These are phyloP conservation scores for Aramus guarauna DNA, from an alignment of 2,113 vertebrate genomes.

Conservation along the genomic window DNA sequence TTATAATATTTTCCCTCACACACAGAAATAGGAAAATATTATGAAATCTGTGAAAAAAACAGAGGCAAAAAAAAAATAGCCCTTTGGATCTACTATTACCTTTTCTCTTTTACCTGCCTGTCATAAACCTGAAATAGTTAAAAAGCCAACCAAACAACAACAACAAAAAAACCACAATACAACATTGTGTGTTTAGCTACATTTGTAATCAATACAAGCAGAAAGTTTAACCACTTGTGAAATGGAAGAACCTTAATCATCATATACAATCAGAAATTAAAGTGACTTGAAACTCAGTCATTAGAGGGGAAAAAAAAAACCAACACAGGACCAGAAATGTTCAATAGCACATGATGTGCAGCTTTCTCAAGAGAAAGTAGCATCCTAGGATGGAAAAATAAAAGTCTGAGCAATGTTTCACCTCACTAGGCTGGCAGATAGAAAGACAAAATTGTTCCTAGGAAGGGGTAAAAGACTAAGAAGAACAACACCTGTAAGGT, in stretches of 20 bases:
- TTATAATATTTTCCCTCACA: slow-evolving; percentile 43
- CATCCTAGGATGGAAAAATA: not conserved
- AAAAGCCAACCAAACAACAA: no score
- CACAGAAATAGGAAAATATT: slow-evolving; percentile 36
- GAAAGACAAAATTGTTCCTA: not conserved
- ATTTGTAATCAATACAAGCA: not conserved
- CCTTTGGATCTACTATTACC: not conserved
- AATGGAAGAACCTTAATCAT: not conserved
- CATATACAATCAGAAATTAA: not conserved
- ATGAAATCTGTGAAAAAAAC: not conserved
- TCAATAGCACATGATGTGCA: not conserved
- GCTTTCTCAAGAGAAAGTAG: not conserved
- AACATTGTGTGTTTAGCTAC: not conserved
- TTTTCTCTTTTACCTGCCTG: not conserved
- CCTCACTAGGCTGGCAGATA: not conserved
- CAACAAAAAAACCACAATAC: not conserved
- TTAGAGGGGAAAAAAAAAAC: not conserved
- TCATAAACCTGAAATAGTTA: not conserved
- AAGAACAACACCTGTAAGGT: not conserved
- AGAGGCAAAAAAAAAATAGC: not conserved
- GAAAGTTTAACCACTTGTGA: not conserved
- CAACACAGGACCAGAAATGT: not conserved
- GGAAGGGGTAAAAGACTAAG: not conserved
- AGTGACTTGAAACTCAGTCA: not conserved
- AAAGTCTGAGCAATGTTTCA: not conserved